Evolutionary conservation across 53 echinoderm and acorn worm species (phyloP), one percentile per base, ranked within the genome.

Genomic region (Crossaster papposus): DNA sequence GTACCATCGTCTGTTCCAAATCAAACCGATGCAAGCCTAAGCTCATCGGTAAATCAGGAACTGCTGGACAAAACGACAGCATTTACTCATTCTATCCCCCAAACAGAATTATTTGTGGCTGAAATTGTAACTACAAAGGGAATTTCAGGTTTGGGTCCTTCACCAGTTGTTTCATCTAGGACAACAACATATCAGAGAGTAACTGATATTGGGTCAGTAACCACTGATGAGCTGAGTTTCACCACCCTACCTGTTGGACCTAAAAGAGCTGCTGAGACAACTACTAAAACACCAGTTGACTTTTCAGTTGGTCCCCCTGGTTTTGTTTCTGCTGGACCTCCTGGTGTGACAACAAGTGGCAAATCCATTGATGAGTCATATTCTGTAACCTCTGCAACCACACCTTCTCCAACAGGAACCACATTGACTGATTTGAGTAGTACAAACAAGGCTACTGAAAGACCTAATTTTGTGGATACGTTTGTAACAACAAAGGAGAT

Each of bases 171-270:
- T 28, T 29, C 79, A 52, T 44, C 50, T 51, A 32, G 17, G 62
- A 63, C 81, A 34, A 62, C 55, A 63, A 10, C 81, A 58, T 68
- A 15, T 14, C 36, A 36, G 26, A 68, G 5, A 83, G 24, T 38
- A 22, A 65, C 52, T 52, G 54, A 31, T 30, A 10, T 30, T 3
- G 54, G 29, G 24, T 52, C 53, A 36, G 44, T 52, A 30, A 52
- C 30, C 14, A 80, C 58, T 32, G 62, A 80, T 24, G 55, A 54
- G 8, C 17, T 80, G 14, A 80, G 15, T 23, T 84, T 51, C 32
- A 72, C 71, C 71, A 84, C 52, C 30, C 7, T 72, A 26, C 23
- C 84, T 20, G 28, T 20, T 84, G 53, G 72, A 30, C 84, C 79
- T 28, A 51, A 51, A 79, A 23, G 4, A 34, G 79, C 10, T 28